Evolutionary conservation across 2,113 vertebrate genomes (phyloP).

Genomic region (Sinocyclocheilus grahami): DNA sequence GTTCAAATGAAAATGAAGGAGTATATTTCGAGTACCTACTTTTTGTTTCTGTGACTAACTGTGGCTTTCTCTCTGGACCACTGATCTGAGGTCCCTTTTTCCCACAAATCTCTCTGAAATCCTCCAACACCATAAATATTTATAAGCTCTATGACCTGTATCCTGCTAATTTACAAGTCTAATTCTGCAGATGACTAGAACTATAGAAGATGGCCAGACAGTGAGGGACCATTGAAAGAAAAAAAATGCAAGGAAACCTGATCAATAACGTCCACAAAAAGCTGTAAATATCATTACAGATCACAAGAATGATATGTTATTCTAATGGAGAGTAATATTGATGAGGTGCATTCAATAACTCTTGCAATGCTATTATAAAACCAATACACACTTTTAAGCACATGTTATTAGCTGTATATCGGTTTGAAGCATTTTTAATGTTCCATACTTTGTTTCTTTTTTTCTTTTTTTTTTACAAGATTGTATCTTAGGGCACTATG

Average conservation of each 20-base stretch:
- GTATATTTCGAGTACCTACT: too few relatives aligned
- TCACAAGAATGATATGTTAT: background rate
- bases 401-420: too few relatives aligned
- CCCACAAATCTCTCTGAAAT: background rate
- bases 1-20: too few relatives aligned
- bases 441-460: too few relatives aligned
- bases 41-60: too few relatives aligned
- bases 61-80: background rate
- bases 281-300: background rate
- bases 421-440: too few relatives aligned
- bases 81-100: background rate
- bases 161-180: slow-evolving; percentile 70
- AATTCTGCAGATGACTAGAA: slow-evolving; percentile 65
- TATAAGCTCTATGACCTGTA: slow-evolving; percentile 63
- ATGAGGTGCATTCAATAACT: background rate
- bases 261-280: background rate
- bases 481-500: too few relatives aligned
- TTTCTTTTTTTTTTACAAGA: too few relatives aligned
- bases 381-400: too few relatives aligned
- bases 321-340: background rate
- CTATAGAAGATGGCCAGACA: slow-evolving; percentile 36
- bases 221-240: background rate
- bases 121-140: slow-evolving; percentile 53
- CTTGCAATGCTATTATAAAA: background rate
- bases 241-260: background rate